A percentile compares a stretch with the other conserved stretches of the same genome.
Conservation (phyloP, 1,140 invertebrate genomes). For the Tribolium castaneum region DNA sequence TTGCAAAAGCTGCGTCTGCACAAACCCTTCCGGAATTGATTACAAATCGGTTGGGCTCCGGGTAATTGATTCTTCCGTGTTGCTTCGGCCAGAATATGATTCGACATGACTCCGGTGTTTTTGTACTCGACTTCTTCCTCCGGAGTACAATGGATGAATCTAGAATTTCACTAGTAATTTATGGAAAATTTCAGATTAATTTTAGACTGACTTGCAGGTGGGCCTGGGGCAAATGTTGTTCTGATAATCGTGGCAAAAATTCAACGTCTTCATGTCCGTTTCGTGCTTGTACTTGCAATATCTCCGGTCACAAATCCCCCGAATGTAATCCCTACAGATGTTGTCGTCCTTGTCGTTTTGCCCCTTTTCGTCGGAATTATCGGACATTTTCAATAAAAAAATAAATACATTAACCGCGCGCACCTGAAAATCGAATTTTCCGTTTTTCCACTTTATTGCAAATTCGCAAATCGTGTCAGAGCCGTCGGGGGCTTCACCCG, state of each 20-base stretch:
- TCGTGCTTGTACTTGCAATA: constrained; percentile 82
- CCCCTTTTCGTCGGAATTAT: constrained; percentile 59
- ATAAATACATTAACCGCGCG: constrained; percentile 24
- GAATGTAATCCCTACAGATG: constrained; percentile 72
- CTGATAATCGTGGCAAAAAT: constrained; percentile 89
- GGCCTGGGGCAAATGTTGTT: constrained; percentile 76
- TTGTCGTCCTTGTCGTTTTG: constrained; percentile 55
- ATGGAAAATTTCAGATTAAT: not conserved
- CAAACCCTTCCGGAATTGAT: constrained; percentile 81
- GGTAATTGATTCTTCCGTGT: constrained; percentile 64
- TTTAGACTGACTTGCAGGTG: constrained; percentile 66
- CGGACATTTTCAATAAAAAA: constrained; percentile 55
- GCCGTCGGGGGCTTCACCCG: not conserved
- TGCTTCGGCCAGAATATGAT: constrained; percentile 67
- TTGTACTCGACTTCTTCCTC: constrained; percentile 82
- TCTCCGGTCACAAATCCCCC: constrained; percentile 78
- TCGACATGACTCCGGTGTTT: constrained; percentile 74
- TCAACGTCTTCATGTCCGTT: constrained; percentile 64
- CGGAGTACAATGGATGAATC: constrained; percentile 82
- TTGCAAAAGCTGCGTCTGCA: constrained; percentile 68
- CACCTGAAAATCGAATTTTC: constrained; percentile 17
- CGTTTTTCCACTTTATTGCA: not conserved
- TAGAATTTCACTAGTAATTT: constrained; percentile 36
- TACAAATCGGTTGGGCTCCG: constrained; percentile 73
- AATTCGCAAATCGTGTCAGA: not conserved